These are phyloP conservation scores for Sphinx pinastri DNA, from an alignment of 2,888 invertebrate species.

Conservation along the genomic window DNA sequence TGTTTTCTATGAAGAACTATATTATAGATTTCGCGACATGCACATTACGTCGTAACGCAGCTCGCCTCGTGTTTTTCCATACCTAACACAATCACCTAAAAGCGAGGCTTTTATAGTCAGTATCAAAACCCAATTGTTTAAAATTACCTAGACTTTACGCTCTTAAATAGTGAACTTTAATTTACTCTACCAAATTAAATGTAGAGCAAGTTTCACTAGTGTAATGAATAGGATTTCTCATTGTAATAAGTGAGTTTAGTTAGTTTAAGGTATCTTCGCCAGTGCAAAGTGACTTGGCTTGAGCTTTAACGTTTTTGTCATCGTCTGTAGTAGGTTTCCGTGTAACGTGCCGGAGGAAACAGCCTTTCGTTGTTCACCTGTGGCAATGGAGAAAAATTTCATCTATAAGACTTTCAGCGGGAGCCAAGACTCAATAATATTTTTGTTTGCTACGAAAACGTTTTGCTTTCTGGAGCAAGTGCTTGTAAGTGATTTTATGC, in stretches of 20 bases:
- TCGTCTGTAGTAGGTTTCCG: slow-evolving; percentile 68
- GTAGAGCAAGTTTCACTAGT: neutral
- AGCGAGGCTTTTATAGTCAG: no score
- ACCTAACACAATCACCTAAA: no score
- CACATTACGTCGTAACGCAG: no score
- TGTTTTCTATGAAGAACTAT: no score
- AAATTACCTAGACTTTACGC: neutral
- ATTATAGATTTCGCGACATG: no score
- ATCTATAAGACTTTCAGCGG: slow-evolving; percentile 41
- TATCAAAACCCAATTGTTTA: no score
- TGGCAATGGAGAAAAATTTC: slow-evolving; percentile 56
- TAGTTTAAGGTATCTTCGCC: slow-evolving; percentile 4
- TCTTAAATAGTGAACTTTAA: neutral
- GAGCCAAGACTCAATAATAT: slow-evolving; percentile 41
- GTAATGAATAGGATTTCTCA: neutral
- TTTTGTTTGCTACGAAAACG: slow-evolving; percentile 43
- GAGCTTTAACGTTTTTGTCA: slow-evolving; percentile 62
- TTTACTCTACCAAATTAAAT: slow-evolving; percentile 3
- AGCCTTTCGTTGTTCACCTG: slow-evolving; percentile 69
- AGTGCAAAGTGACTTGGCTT: slow-evolving; percentile 49
- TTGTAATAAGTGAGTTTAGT: slow-evolving; percentile 18
- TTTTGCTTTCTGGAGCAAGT: slow-evolving; percentile 23
- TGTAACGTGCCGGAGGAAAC: slow-evolving; percentile 69
- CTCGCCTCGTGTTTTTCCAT: no score
- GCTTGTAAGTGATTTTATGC: neutral